Evolutionary conservation across 1,140 invertebrate genomes (phyloP).

Genomic region (Archegozetes longisetosus): DNA sequence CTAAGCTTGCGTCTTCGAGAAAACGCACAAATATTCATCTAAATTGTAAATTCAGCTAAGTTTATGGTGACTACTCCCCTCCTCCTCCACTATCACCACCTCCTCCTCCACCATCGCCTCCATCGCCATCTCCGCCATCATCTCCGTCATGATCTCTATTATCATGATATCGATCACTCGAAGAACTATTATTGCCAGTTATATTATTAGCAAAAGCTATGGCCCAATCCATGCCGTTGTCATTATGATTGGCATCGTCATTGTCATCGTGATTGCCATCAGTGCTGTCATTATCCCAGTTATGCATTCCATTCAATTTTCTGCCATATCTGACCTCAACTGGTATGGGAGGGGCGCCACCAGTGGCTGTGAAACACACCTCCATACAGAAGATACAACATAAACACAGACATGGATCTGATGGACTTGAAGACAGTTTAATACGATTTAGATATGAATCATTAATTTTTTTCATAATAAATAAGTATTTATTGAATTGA

Average conservation of each 20-base stretch:
- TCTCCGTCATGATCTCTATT: neutral
- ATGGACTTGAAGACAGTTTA: neutral
- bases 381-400: neutral
- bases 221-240: neutral
- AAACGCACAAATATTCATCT: no score
- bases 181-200: neutral
- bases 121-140: slow-evolving; percentile 14
- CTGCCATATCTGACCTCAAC: neutral
- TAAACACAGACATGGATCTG: neutral
- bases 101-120: neutral
- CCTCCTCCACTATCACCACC: neutral
- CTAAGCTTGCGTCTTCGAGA: no score
- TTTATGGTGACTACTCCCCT: neutral
- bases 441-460: no score
- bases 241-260: neutral
- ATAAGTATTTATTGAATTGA: neutral
- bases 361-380: neutral
- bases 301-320: neutral
- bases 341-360: neutral
- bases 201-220: neutral
- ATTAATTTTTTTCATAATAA: no score
- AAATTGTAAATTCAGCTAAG: neutral
- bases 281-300: neutral
- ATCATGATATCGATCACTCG: neutral
- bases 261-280: neutral